Conservation (phyloP, 35 echinoderm and acorn worm genomes). For the Stichopus chloronotus region DNA sequence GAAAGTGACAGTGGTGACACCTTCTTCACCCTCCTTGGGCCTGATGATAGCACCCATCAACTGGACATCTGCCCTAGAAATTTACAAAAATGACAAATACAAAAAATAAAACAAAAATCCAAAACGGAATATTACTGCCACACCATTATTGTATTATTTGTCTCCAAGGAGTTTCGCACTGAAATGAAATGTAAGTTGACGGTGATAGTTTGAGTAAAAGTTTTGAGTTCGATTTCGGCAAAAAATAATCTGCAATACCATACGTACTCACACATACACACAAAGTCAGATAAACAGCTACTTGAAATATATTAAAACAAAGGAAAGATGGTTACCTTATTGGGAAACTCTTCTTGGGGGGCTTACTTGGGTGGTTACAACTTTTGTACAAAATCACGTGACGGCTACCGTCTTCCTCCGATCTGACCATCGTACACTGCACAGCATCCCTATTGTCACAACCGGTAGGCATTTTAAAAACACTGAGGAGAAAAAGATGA, state of each 20-base stretch:
- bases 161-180: too few species aligned
- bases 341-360: conserved; percentile 72
- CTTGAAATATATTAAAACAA: background rate
- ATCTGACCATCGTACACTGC: conserved; percentile 75
- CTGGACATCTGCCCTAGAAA: conserved; percentile 76
- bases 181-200: too few species aligned
- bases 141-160: too few species aligned
- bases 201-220: too few species aligned
- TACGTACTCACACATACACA: too few species aligned
- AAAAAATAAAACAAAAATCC: background rate
- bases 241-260: too few species aligned
- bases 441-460: conserved; percentile 85
- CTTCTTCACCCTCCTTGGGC: conserved; percentile 86
- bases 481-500: conserved; percentile 36
- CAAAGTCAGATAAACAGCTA: too few species aligned
- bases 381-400: conserved; percentile 90
- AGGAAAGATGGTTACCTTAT: conserved; percentile 66
- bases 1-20: conserved; percentile 84
- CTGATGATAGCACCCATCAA: conserved; percentile 87
- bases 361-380: conserved; percentile 91
- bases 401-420: conserved; percentile 78
- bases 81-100: background rate
- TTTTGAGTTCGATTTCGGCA: too few species aligned
- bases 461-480: conserved; percentile 91
- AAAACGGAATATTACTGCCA: background rate